Evolutionary conservation across 2,888 invertebrate genomes (phyloP).

Genomic region (Thymelicus acteon): DNA sequence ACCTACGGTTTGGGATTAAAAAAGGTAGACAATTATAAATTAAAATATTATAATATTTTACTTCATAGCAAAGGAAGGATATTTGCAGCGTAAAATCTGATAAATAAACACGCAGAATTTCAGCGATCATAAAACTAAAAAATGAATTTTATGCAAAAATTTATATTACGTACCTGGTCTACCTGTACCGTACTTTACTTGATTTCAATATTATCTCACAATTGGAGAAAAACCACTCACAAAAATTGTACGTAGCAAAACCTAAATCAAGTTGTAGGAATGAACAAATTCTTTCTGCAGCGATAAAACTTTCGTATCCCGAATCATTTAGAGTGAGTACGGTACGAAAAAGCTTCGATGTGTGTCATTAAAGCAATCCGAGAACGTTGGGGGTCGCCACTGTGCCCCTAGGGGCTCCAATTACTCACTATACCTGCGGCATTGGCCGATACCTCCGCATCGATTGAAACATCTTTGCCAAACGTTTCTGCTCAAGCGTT

Average conservation of each 20-base stretch:
- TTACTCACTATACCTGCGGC: slow-evolving; percentile 64
- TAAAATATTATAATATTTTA: no score
- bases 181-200: background rate
- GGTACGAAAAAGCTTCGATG: slow-evolving; percentile 67
- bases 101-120: no score
- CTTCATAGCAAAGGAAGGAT: no score
- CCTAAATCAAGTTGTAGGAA: slow-evolving; percentile 13
- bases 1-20: no score
- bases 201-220: background rate
- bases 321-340: slow-evolving; percentile 47
- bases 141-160: no score
- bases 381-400: slow-evolving; percentile 66
- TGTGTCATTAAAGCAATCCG: slow-evolving; percentile 73
- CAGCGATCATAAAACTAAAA: no score
- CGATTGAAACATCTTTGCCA: slow-evolving; percentile 27
- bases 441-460: slow-evolving; percentile 41
- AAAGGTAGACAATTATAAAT: no score
- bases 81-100: no score
- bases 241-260: slow-evolving; percentile 11
- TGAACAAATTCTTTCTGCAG: slow-evolving; percentile 29
- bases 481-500: slow-evolving; percentile 17
- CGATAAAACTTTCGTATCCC: slow-evolving; percentile 36
- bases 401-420: slow-evolving; percentile 68
- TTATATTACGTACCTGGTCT: background rate
- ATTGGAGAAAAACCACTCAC: background rate